phyloP scores from a whole-genome alignment of 35 echinoderm and acorn worm species.

The Diadema setosum region DNA sequence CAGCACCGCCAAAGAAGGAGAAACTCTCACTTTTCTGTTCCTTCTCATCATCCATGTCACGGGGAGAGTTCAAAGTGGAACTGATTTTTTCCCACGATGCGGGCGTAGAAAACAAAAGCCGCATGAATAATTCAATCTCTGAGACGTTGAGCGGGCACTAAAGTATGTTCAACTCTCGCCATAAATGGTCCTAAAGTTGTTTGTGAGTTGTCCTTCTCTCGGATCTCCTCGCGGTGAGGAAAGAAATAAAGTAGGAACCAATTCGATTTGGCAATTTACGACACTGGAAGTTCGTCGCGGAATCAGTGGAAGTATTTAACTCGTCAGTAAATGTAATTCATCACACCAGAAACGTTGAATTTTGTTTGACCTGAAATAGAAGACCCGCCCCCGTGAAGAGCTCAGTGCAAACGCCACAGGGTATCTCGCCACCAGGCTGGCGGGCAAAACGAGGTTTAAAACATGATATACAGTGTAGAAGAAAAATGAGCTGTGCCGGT shows the following conservation, averaged over 20 bases:
- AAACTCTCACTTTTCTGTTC: too few species aligned
- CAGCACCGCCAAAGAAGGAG: too few species aligned
- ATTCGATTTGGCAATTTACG: slow-evolving; percentile 3
- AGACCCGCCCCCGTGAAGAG: background rate
- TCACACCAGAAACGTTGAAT: slow-evolving; percentile 29
- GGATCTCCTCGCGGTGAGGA: background rate
- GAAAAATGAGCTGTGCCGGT: too few species aligned
- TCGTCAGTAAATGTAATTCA: slow-evolving; percentile 18
- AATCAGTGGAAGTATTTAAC: slow-evolving; percentile 24
- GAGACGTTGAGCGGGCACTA: background rate
- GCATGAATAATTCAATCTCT: background rate
- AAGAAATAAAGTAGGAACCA: background rate
- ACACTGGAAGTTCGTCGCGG: background rate
- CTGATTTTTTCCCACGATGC: background rate
- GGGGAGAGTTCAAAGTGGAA: too few species aligned
- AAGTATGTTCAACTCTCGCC: background rate
- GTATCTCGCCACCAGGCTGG: background rate
- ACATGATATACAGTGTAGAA: too few species aligned
- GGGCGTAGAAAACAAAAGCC: background rate
- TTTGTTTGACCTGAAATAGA: background rate
- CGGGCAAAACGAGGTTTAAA: too few species aligned
- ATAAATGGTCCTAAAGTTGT: background rate
- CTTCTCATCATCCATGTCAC: too few species aligned
- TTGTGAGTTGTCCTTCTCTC: background rate
- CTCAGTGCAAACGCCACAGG: background rate